Percentiles rank a stretch among this genome's conserved stretches.
Evolutionary conservation across 2,797 vertebrate genomes (phyloP).

Genomic region (Crax fasciolata): DNA sequence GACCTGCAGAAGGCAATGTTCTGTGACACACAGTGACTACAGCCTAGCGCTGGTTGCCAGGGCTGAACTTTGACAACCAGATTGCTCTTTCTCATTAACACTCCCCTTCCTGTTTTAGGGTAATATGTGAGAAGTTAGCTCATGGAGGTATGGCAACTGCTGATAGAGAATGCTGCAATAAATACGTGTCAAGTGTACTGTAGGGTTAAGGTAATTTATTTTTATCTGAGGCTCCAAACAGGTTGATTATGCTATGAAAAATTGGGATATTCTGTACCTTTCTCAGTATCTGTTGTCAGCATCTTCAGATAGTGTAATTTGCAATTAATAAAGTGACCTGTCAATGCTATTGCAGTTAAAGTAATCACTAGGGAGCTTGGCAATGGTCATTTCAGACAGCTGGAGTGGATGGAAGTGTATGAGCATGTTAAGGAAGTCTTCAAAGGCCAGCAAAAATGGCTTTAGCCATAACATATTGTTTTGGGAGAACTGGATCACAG

Average conservation of each 20-base stretch:
- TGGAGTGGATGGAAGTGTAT: accelerated
- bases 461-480: accelerated
- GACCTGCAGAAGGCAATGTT: not conserved
- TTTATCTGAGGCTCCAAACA: constrained; percentile 58
- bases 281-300: constrained; percentile 60
- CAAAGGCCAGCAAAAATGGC: not conserved
- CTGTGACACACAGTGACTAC: not conserved
- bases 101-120: not conserved
- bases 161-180: constrained; percentile 57
- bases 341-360: constrained; percentile 38
- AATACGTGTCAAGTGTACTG: constrained; percentile 27
- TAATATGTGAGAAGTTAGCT: not conserved
- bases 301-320: constrained; percentile 61
- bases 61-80: not conserved
- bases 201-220: constrained; percentile 54
- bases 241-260: constrained; percentile 56
- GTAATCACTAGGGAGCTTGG: not conserved
- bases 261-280: constrained; percentile 65
- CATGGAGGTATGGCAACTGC: constrained; percentile 9
- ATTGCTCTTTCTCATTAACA: not conserved
- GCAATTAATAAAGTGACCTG: constrained; percentile 66
- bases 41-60: not conserved
- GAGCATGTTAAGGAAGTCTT: not conserved
- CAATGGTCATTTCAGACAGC: not conserved
- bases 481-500: not conserved